Conservation (phyloP, 2,888 invertebrate species). For the Drosophila yooni region DNA sequence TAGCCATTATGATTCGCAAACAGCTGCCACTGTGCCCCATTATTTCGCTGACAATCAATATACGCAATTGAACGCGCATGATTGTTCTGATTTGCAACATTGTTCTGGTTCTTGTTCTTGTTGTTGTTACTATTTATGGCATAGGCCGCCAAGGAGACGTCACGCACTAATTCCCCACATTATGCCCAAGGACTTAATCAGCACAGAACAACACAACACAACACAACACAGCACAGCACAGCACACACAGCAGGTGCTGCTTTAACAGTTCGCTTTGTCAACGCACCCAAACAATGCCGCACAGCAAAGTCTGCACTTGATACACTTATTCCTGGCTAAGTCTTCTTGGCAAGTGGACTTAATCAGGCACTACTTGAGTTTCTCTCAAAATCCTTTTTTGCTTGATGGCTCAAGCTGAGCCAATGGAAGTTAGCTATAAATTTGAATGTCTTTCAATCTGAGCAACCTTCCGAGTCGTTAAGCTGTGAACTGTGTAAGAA, state of each 20-base stretch:
- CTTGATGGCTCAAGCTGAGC: neutral
- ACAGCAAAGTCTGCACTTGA: slow-evolving; percentile 6
- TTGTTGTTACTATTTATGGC: neutral
- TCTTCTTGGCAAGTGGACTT: neutral
- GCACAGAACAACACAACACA: neutral
- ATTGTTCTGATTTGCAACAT: slow-evolving; percentile 71
- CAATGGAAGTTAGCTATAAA: neutral
- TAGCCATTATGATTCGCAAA: slow-evolving; percentile 38
- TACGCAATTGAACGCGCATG: slow-evolving; percentile 75
- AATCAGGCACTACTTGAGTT: neutral
- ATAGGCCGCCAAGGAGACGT: slow-evolving; percentile 5
- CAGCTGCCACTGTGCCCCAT: slow-evolving; percentile 45
- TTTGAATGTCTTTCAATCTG: neutral
- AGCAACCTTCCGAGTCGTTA: neutral
- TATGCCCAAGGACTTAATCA: slow-evolving; percentile 40
- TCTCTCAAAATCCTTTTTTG: neutral
- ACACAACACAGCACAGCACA: slow-evolving; percentile 33
- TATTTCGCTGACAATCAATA: slow-evolving; percentile 77
- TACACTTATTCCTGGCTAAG: neutral
- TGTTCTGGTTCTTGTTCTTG: slow-evolving; percentile 6
- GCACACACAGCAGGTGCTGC: slow-evolving; percentile 24
- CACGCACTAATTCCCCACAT: slow-evolving; percentile 8
- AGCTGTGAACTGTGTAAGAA: neutral
- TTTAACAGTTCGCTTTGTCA: neutral
- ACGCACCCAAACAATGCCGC: slow-evolving; percentile 18